These are phyloP conservation scores for Electrona antarctica DNA, from an alignment of 2,113 vertebrate species.

Conservation along the genomic window DNA sequence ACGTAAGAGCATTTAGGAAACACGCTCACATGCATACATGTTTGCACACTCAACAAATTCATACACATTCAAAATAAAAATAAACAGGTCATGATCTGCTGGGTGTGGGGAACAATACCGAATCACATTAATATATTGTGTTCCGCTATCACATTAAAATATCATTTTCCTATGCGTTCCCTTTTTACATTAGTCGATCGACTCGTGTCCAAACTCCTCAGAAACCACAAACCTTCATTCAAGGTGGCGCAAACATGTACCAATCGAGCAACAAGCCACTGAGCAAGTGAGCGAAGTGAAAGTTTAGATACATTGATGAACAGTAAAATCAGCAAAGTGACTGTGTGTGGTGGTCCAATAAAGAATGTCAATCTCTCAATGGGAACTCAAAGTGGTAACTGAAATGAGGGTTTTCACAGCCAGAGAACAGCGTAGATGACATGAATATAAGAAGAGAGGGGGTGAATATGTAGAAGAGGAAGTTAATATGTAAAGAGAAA, in stretches of 20 bases:
- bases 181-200: slow-evolving; percentile 54
- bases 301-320: not conserved
- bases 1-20: slow-evolving; percentile 26
- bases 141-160: slow-evolving; percentile 41
- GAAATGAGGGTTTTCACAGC: slow-evolving; percentile 55
- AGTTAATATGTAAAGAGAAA: slow-evolving; percentile 13
- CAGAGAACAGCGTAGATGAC: slow-evolving; percentile 25
- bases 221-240: slow-evolving; percentile 7
- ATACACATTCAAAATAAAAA: slow-evolving; percentile 52
- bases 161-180: slow-evolving; percentile 61
- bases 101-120: slow-evolving; percentile 41
- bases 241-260: slow-evolving; percentile 22
- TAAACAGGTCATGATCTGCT: slow-evolving; percentile 20
- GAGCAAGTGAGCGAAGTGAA: not conserved
- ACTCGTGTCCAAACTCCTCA: slow-evolving; percentile 14
- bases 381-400: slow-evolving; percentile 46
- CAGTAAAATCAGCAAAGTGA: not conserved
- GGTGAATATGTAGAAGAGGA: slow-evolving; percentile 2
- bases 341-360: not conserved
- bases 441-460: not conserved
- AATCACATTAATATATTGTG: not conserved
- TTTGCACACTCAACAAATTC: slow-evolving; percentile 38
- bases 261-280: not conserved
- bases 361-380: slow-evolving; percentile 18
- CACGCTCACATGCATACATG: slow-evolving; percentile 37